Percentiles rank a stretch among this genome's conserved stretches.
Evolutionary conservation across 2,113 vertebrate genomes (phyloP).

Genomic region (Psophia crepitans): DNA sequence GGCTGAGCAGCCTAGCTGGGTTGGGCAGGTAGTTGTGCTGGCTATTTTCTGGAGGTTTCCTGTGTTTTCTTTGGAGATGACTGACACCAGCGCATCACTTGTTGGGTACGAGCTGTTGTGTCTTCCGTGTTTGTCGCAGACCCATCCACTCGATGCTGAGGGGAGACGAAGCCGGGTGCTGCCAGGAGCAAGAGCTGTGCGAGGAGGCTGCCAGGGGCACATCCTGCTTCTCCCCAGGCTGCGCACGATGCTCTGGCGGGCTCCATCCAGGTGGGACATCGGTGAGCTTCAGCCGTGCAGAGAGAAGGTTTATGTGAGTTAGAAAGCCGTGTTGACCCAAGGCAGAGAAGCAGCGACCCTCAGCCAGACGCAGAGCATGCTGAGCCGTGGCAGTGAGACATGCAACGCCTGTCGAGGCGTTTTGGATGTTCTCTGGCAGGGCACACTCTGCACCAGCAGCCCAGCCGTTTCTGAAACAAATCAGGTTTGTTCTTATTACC

Average conservation of each 20-base stretch:
- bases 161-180: fast-evolving
- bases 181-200: fast-evolving
- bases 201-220: not conserved
- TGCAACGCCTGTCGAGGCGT: not conserved
- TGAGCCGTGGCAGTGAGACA: not conserved
- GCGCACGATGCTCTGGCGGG: not conserved
- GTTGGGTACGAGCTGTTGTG: not conserved
- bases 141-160: fast-evolving
- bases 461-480: not conserved
- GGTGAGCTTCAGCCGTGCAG: not conserved
- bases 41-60: not conserved
- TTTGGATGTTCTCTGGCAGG: not conserved
- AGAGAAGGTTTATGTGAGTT: not conserved
- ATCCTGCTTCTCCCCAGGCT: not conserved
- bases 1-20: not conserved
- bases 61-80: not conserved
- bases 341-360: not conserved
- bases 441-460: not conserved
- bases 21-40: not conserved
- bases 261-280: not conserved
- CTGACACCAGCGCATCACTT: not conserved
- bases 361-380: not conserved
- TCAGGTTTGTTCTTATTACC: not conserved
- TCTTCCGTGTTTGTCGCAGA: fast-evolving
- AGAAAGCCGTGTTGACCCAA: not conserved